These are phyloP conservation scores for Geococcyx californianus DNA, from an alignment of 2,113 vertebrate species.

Conservation along the genomic window DNA sequence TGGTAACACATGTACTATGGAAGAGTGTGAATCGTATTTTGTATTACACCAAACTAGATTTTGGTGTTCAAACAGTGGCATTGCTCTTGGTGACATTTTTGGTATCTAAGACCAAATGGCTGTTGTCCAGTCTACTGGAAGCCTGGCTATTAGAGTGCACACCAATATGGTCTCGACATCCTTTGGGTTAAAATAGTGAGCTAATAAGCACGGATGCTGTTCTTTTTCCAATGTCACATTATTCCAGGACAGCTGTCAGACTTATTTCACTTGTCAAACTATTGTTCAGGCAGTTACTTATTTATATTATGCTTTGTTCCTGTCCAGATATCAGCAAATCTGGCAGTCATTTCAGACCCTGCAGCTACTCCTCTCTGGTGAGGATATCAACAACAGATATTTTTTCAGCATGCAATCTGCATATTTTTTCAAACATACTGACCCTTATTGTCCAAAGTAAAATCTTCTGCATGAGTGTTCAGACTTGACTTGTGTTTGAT, in stretches of 20 bases:
- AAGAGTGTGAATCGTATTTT: background rate
- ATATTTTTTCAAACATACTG: background rate
- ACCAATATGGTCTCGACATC: accelerated
- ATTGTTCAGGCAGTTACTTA: background rate
- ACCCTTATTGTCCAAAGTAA: background rate
- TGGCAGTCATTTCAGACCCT: background rate
- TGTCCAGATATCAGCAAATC: background rate
- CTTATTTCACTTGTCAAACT: conserved; percentile 12
- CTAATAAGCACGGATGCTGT: background rate
- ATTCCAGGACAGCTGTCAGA: background rate
- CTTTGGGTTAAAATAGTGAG: background rate
- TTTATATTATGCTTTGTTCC: background rate
- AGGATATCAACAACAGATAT: background rate
- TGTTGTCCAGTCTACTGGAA: background rate
- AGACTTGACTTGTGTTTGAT: background rate
- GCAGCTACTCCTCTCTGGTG: background rate
- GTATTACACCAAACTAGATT: background rate
- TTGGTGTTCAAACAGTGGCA: background rate
- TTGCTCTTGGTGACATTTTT: background rate
- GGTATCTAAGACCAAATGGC: background rate
- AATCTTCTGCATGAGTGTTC: background rate
- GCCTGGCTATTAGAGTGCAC: background rate
- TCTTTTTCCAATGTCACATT: background rate
- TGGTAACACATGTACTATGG: background rate
- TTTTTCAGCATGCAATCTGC: background rate